Conservation (phyloP, 2,113 vertebrate genomes). For the Oryzias curvinotus region DNA sequence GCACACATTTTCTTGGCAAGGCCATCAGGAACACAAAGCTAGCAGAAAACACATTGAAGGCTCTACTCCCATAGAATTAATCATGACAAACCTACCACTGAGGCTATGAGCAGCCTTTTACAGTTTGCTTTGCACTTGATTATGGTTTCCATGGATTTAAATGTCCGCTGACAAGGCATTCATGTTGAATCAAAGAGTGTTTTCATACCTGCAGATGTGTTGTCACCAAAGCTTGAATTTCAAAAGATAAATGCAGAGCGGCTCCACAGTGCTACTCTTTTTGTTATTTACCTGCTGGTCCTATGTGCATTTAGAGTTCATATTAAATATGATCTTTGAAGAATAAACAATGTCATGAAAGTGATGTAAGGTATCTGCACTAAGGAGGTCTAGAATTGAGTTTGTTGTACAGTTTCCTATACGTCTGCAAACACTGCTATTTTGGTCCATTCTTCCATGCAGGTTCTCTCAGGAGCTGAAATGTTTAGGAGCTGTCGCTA, state of each 20-base stretch:
- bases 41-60: conserved; percentile 49
- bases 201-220: conserved; percentile 37
- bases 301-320: conserved; percentile 13
- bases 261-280: conserved; percentile 11
- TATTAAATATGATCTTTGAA: conserved; percentile 10
- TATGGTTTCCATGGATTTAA: conserved; percentile 44
- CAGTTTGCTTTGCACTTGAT: conserved; percentile 33
- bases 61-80: conserved; percentile 59
- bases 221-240: conserved; percentile 33
- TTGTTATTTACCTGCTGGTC: conserved; percentile 19
- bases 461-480: too few relatives aligned
- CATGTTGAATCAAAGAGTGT: conserved; percentile 43
- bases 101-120: conserved; percentile 25
- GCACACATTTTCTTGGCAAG: conserved; percentile 65
- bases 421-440: too few relatives aligned
- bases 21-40: conserved; percentile 50
- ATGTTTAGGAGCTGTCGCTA: too few relatives aligned
- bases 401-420: too few relatives aligned
- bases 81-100: conserved; percentile 51
- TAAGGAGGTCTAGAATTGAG: too few relatives aligned
- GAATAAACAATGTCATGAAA: background rate
- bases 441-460: too few relatives aligned
- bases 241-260: conserved; percentile 35
- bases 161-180: conserved; percentile 53
- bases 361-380: too few relatives aligned